phyloP scores from a whole-genome alignment of 2,888 invertebrate genomes.

The Abscondita cerata region DNA sequence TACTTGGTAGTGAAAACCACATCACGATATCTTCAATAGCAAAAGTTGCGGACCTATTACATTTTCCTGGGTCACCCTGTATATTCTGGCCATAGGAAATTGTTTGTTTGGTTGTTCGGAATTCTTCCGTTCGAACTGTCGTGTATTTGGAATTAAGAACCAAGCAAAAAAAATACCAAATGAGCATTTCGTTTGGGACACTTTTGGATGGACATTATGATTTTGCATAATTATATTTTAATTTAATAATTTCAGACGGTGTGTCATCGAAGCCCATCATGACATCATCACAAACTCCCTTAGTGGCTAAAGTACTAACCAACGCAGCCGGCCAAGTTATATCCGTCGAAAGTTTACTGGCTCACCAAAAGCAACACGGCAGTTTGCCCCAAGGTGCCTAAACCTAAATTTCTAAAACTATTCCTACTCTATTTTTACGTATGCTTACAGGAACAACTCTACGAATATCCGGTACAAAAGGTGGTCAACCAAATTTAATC shows the following conservation, averaged over 20 bases:
- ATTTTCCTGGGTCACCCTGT: too few relatives aligned
- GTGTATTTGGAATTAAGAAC: too few relatives aligned
- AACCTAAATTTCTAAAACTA: neutral
- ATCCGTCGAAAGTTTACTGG: constrained; percentile 66
- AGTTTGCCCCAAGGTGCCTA: constrained; percentile 61
- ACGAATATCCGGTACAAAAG: constrained; percentile 59
- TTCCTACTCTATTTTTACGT: constrained; percentile 34
- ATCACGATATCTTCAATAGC: too few relatives aligned
- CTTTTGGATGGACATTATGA: too few relatives aligned
- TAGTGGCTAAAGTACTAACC: constrained; percentile 76
- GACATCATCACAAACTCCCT: constrained; percentile 60
- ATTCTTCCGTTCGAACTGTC: too few relatives aligned
- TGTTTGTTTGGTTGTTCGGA: too few relatives aligned
- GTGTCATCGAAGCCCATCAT: constrained; percentile 57
- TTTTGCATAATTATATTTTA: neutral
- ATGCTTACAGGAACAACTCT: constrained; percentile 55
- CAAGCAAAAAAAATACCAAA: too few relatives aligned
- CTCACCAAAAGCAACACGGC: constrained; percentile 62
- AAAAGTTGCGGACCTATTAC: too few relatives aligned
- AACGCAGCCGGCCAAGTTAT: constrained; percentile 69
- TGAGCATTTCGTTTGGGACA: too few relatives aligned
- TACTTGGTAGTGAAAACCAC: too few relatives aligned
- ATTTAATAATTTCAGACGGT: constrained; percentile 50
- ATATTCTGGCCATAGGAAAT: too few relatives aligned
- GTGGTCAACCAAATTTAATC: constrained; percentile 61